A percentile compares a stretch with the other conserved stretches of the same genome.
phyloP scores from a whole-genome alignment of 1,140 invertebrate genomes.

The Littorina saxatilis region DNA sequence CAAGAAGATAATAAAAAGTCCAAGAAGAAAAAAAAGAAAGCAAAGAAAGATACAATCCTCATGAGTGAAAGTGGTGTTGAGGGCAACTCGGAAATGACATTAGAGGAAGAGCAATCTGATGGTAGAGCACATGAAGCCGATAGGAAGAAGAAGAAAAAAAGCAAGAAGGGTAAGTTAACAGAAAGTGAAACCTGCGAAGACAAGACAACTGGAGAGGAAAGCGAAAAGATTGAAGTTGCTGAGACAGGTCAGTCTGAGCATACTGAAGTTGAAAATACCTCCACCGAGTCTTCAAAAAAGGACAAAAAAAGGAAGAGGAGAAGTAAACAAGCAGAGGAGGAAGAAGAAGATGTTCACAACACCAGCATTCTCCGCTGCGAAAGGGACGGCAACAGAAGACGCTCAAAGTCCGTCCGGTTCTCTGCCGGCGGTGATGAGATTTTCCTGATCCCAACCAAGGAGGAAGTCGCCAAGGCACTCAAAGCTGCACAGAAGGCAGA shows the following conservation, averaged over 20 bases:
- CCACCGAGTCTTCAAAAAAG: constrained; percentile 18
- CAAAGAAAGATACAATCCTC: not conserved
- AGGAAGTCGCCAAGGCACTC: not conserved
- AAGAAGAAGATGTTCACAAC: not conserved
- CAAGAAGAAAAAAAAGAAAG: not conserved
- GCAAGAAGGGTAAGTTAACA: constrained; percentile 32
- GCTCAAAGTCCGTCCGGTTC: constrained; percentile 6
- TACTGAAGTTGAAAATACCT: not conserved
- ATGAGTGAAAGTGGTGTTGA: not conserved
- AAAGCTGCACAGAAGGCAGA: no score
- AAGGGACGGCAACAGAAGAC: not conserved
- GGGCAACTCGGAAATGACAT: not conserved
- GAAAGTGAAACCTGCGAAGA: constrained; percentile 32
- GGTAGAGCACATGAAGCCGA: not conserved
- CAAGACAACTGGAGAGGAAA: not conserved
- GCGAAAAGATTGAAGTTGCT: not conserved
- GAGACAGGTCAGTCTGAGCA: no score
- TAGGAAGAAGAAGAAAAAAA: not conserved
- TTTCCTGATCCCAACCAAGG: not conserved
- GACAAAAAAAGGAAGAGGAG: constrained; percentile 32
- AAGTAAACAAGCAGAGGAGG: not conserved
- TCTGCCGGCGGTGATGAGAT: not conserved
- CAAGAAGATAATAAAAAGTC: not conserved
- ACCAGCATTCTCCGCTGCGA: not conserved
- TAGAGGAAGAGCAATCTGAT: not conserved